phyloP scores from a whole-genome alignment of 2,113 vertebrate genomes.

The Etheostoma cragini region DNA sequence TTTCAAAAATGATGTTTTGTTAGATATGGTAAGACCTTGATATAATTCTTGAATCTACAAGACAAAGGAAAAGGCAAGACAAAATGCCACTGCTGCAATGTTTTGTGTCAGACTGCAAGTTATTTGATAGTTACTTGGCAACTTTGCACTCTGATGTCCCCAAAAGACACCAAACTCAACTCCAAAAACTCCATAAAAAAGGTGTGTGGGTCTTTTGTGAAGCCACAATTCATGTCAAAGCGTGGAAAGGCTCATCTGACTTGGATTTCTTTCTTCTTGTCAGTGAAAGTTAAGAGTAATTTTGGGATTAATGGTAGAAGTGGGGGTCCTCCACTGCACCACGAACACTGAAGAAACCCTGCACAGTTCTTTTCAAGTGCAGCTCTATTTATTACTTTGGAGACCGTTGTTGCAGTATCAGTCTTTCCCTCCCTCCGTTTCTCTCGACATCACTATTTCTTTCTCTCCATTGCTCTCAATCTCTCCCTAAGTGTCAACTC shows the following conservation, averaged over 20 bases:
- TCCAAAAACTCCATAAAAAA: no score
- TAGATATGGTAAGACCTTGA: neutral
- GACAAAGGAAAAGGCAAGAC: neutral
- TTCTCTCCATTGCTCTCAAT: neutral
- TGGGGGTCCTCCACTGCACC: neutral
- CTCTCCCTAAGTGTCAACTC: neutral
- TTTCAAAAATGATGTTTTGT: neutral
- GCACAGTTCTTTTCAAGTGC: slow-evolving; percentile 11
- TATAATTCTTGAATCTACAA: neutral
- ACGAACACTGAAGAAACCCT: neutral
- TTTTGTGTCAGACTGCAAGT: neutral
- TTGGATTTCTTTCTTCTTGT: neutral
- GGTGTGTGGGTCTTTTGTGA: neutral
- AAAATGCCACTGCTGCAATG: neutral
- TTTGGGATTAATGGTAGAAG: slow-evolving; percentile 2
- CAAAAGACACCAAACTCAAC: neutral
- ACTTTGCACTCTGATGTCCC: neutral
- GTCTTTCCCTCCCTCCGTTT: slow-evolving; percentile 15
- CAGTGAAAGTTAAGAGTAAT: slow-evolving; percentile 10
- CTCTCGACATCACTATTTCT: slow-evolving; percentile 18
- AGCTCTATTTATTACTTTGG: slow-evolving; percentile 31
- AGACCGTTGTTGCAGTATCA: slow-evolving; percentile 15
- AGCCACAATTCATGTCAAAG: neutral
- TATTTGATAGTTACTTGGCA: neutral
- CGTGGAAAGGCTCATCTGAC: neutral